A percentile compares a stretch with the other conserved stretches of the same genome.
Evolutionary conservation across 2,888 invertebrate genomes (phyloP).

Genomic region (Lepeophtheirus nordmannii): DNA sequence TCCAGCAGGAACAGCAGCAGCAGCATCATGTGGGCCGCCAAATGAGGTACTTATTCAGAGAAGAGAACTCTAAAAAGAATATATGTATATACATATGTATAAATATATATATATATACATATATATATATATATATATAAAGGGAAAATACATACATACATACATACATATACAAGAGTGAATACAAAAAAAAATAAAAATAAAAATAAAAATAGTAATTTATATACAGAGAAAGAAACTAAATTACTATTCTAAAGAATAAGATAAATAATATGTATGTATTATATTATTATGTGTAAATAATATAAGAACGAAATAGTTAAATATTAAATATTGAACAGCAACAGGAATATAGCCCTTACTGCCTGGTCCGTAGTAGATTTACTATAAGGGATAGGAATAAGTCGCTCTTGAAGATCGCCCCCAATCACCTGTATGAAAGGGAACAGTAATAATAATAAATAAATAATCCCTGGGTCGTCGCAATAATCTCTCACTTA

Average conservation of each 20-base stretch:
- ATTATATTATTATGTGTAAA: too few relatives aligned
- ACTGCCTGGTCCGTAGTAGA: slow-evolving; percentile 99
- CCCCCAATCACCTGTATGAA: slow-evolving; percentile 99
- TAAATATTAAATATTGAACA: neutral
- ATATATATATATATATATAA: neutral
- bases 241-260: too few relatives aligned
- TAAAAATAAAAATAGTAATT: neutral
- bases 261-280: too few relatives aligned
- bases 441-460: slow-evolving; percentile 38
- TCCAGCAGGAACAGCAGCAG: too few relatives aligned
- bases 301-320: too few relatives aligned
- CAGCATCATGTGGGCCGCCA: too few relatives aligned
- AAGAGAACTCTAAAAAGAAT: too few relatives aligned
- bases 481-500: too few relatives aligned
- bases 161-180: neutral
- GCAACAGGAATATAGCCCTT: slow-evolving; percentile 49
- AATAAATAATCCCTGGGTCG: too few relatives aligned
- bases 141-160: neutral
- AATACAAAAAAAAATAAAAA: neutral
- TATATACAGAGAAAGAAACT: neutral
- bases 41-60: too few relatives aligned
- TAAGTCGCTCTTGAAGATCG: slow-evolving; percentile 98
- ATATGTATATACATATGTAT: too few relatives aligned
- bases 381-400: slow-evolving; percentile 99
- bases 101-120: neutral